phyloP scores from a whole-genome alignment of 2,113 vertebrate genomes.

The Spizaetus ornatus region DNA sequence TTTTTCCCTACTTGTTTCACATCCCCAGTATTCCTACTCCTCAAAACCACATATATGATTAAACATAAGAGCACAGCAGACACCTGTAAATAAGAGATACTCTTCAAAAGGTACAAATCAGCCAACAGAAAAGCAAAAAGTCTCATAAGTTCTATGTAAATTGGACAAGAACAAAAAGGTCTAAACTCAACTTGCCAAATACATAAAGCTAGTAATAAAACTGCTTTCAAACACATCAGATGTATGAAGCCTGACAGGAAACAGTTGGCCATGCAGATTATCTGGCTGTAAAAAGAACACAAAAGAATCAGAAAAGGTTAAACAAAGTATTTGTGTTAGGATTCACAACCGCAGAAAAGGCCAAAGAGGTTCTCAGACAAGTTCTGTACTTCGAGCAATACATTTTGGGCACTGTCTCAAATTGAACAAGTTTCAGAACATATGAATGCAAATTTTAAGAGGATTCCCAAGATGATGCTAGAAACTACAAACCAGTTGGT shows the following conservation, averaged over 20 bases:
- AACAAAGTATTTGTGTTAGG: neutral
- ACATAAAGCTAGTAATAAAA: neutral
- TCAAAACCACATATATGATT: neutral
- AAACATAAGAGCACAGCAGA: neutral
- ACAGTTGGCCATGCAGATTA: neutral
- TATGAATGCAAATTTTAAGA: neutral
- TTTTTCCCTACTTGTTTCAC: neutral
- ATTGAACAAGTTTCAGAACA: neutral
- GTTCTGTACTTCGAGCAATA: neutral
- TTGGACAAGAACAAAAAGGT: neutral
- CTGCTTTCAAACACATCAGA: neutral
- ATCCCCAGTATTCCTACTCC: neutral
- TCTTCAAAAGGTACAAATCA: neutral
- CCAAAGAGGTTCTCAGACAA: neutral
- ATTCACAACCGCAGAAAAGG: neutral
- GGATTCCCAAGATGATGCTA: neutral
- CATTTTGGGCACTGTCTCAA: neutral
- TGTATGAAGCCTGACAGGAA: conserved; percentile 9
- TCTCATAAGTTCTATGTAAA: neutral
- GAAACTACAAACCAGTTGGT: neutral
- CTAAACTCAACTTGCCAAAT: neutral
- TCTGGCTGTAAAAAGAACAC: neutral
- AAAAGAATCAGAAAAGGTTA: conserved; percentile 6
- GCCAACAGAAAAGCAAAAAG: neutral
- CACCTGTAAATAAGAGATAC: neutral